A percentile compares a stretch with the other conserved stretches of the same genome.
These are phyloP conservation scores for Bathynomus jamesi DNA, from an alignment of 1,140 invertebrate genomes.

Conservation along the genomic window DNA sequence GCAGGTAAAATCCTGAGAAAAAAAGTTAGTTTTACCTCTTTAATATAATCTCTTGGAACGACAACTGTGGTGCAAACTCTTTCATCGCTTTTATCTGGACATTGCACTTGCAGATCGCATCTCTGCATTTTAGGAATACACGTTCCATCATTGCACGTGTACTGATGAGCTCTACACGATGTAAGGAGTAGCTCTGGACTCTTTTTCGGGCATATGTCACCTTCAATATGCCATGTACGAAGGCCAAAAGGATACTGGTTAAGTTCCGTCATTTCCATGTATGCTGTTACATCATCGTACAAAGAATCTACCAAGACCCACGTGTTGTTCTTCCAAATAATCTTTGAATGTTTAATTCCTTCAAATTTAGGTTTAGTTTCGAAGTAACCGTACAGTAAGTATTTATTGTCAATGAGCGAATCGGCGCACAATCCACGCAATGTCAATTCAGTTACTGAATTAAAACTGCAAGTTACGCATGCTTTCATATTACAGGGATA, in stretches of 20 bases:
- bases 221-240: constrained; percentile 26
- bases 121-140: constrained; percentile 39
- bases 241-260: constrained; percentile 28
- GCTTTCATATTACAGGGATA: constrained; percentile 23
- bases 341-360: constrained; percentile 21
- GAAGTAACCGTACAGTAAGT: constrained; percentile 12
- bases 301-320: constrained; percentile 21
- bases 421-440: constrained; percentile 27
- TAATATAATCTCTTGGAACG: constrained; percentile 27
- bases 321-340: constrained; percentile 25
- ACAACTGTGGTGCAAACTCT: constrained; percentile 21
- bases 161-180: constrained; percentile 28
- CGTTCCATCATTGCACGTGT: constrained; percentile 39
- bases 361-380: constrained; percentile 25
- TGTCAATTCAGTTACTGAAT: constrained; percentile 5
- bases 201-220: constrained; percentile 16
- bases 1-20: too few species aligned
- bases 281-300: constrained; percentile 3
- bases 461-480: constrained; percentile 27
- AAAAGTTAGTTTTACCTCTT: constrained; percentile 12
- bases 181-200: constrained; percentile 13
- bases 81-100: constrained; percentile 47
- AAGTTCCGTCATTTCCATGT: constrained; percentile 16
- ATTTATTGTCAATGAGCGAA: constrained; percentile 19
- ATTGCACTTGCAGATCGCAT: constrained; percentile 50